These are phyloP conservation scores for Cosmopolites sordidus DNA, from an alignment of 2,888 invertebrate genomes.

Conservation along the genomic window DNA sequence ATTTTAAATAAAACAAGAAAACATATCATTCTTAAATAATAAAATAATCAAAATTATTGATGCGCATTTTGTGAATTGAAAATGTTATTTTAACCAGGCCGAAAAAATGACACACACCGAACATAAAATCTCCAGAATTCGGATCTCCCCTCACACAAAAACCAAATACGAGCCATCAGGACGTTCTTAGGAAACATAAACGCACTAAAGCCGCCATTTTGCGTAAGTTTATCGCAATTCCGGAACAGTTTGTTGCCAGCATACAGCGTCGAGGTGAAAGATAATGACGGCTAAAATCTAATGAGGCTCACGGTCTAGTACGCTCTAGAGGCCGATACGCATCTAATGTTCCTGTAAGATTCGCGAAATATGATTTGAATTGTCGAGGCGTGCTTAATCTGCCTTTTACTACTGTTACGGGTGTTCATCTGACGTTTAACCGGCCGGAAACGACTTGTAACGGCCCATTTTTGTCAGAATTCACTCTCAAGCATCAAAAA, in stretches of 20 bases:
- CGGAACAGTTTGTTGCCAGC: conserved; percentile 44
- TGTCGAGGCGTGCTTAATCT: conserved; percentile 3
- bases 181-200: conserved; percentile 45
- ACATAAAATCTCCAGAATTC: too few relatives aligned
- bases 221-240: conserved; percentile 48
- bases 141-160: too few relatives aligned
- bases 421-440: too few relatives aligned
- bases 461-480: too few relatives aligned
- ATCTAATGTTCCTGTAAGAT: conserved; percentile 13
- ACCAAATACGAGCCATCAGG: background rate
- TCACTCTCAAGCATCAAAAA: too few relatives aligned
- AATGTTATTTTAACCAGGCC: too few relatives aligned
- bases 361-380: conserved; percentile 11
- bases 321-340: conserved; percentile 9
- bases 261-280: conserved; percentile 45
- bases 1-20: too few relatives aligned
- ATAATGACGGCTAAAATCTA: conserved; percentile 48
- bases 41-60: too few relatives aligned
- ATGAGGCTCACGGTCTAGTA: conserved; percentile 30
- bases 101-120: too few relatives aligned
- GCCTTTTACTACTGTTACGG: background rate
- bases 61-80: too few relatives aligned
- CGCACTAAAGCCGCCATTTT: conserved; percentile 49
- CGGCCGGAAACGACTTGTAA: too few relatives aligned
- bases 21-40: too few relatives aligned